phyloP scores from a whole-genome alignment of 1,140 invertebrate species.

The Arctopsyche grandis region DNA sequence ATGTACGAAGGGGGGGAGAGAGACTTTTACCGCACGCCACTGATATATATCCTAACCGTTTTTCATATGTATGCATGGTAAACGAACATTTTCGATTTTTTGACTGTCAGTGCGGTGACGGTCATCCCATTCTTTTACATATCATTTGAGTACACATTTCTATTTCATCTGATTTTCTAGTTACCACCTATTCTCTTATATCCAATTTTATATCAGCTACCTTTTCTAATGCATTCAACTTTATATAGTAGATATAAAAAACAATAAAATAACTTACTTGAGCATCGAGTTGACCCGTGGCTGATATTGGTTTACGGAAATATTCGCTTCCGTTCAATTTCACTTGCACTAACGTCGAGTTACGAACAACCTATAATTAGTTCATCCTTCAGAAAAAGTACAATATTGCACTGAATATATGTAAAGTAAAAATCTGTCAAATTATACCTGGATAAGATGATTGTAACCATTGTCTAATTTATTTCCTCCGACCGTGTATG shows the following conservation, averaged over 20 bases:
- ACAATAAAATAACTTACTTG: constrained; percentile 64
- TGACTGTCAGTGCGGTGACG: no score
- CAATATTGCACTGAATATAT: constrained; percentile 7
- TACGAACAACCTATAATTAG: constrained; percentile 73
- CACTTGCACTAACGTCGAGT: constrained; percentile 81
- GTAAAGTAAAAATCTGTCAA: constrained; percentile 14
- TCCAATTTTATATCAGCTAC: no score
- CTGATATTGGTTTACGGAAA: constrained; percentile 85
- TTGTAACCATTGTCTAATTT: constrained; percentile 85
- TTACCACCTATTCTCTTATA: no score
- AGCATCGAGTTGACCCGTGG: constrained; percentile 81
- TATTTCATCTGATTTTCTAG: no score
- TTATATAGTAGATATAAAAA: not conserved
- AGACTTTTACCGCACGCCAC: no score
- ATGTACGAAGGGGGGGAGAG: no score
- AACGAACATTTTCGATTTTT: no score
- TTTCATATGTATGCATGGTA: no score
- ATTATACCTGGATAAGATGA: constrained; percentile 81
- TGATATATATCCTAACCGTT: no score
- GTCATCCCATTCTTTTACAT: no score
- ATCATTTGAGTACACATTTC: no score
- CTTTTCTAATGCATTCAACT: no score
- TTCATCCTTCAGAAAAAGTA: not conserved
- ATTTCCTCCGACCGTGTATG: constrained; percentile 83
- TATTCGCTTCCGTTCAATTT: constrained; percentile 88